These are phyloP conservation scores for Helicorthomorpha holstii DNA, from an alignment of 1,140 invertebrate genomes.

Conservation along the genomic window DNA sequence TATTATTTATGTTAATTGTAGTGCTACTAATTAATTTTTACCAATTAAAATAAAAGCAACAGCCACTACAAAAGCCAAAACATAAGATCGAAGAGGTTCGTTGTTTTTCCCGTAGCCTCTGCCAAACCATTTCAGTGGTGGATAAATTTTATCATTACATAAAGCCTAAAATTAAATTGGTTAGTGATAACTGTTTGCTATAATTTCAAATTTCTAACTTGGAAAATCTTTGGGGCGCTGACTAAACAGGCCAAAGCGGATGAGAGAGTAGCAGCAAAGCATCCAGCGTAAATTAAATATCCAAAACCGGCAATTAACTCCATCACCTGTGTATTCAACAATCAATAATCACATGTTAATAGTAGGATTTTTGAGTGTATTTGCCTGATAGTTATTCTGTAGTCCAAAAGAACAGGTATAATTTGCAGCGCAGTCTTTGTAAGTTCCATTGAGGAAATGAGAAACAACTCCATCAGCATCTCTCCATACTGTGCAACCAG, in stretches of 20 bases:
- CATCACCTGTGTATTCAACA: slow-evolving; percentile 25
- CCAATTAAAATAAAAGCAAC: slow-evolving; percentile 25
- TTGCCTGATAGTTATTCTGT: slow-evolving; percentile 7
- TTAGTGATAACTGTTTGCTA: background rate
- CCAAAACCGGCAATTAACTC: slow-evolving; percentile 30
- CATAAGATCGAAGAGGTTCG: slow-evolving; percentile 23
- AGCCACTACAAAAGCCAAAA: slow-evolving; percentile 23
- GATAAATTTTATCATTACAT: slow-evolving; percentile 25
- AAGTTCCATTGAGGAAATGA: slow-evolving; percentile 1
- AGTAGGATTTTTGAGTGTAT: background rate
- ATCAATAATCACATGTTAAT: background rate
- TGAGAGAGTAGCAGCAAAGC: slow-evolving; percentile 43
- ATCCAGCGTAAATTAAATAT: slow-evolving; percentile 39
- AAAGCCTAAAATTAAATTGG: slow-evolving; percentile 1
- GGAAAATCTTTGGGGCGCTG: slow-evolving; percentile 42
- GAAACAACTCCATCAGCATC: slow-evolving; percentile 16
- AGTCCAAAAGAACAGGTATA: slow-evolving; percentile 4
- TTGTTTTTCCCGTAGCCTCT: slow-evolving; percentile 23
- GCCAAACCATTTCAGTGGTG: slow-evolving; percentile 24
- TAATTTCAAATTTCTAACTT: slow-evolving; percentile 18
- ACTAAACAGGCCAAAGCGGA: slow-evolving; percentile 42
- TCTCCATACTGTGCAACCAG: slow-evolving; percentile 17
- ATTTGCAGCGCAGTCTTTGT: background rate
- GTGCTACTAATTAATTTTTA: slow-evolving; percentile 13
- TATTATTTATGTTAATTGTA: background rate